Evolutionary conservation across 2,797 vertebrate species (phyloP).

Genomic region (Sebastes hubbsi): DNA sequence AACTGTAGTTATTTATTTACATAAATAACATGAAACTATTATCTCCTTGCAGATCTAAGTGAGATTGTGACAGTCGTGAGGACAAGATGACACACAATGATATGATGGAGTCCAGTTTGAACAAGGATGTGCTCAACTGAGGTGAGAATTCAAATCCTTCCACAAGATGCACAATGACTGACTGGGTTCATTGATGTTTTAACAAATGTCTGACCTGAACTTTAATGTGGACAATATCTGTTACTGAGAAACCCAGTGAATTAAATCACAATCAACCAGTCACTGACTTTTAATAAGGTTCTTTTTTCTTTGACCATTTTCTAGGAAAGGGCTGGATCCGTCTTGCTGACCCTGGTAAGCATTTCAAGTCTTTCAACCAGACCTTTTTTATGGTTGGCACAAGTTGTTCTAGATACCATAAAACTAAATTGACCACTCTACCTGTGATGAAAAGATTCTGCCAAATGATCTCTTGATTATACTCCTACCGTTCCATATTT

Average conservation of each 20-base stretch:
- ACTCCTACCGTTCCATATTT: conserved; percentile 80
- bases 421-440: not conserved
- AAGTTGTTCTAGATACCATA: not conserved
- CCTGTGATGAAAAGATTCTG: conserved; percentile 84
- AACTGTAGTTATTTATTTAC: accelerated
- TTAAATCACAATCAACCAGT: accelerated
- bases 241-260: conserved; percentile 66
- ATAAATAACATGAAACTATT: accelerated
- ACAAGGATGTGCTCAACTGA: accelerated
- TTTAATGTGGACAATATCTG: conserved; percentile 65
- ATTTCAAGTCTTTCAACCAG: not conserved
- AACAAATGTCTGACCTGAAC: conserved; percentile 88
- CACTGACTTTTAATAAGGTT: not conserved
- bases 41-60: not conserved
- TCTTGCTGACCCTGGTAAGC: not conserved
- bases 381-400: not conserved
- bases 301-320: not conserved
- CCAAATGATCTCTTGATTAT: conserved; percentile 85
- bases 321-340: not conserved
- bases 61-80: accelerated
- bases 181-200: conserved; percentile 73
- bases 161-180: accelerated
- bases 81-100: accelerated
- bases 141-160: conserved; percentile 13
- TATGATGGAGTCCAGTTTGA: not conserved